phyloP scores from a whole-genome alignment of 2,888 invertebrate genomes.

The Scaptomyza parva region DNA sequence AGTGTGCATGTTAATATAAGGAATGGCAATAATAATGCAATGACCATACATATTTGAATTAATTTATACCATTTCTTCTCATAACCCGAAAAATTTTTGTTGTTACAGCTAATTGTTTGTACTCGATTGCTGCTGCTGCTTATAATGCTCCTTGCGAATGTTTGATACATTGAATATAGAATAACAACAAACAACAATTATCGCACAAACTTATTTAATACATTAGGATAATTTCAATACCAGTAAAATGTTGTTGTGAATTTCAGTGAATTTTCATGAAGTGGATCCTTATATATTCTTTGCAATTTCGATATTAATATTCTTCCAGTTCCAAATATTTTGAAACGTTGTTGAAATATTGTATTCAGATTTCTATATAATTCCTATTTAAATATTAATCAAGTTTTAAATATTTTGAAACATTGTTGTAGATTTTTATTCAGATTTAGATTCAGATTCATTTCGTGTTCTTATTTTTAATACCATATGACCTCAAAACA shows the following conservation, averaged over 20 bases:
- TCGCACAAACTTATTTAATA: constrained; percentile 9
- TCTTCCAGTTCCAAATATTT: background rate
- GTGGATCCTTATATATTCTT: too few relatives aligned
- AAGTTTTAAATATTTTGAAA: background rate
- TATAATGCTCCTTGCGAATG: background rate
- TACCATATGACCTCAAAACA: constrained; percentile 52
- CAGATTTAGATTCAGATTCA: constrained; percentile 37
- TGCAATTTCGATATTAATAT: constrained; percentile 2
- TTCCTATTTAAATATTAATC: background rate
- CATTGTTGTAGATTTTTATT: background rate
- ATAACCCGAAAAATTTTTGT: background rate
- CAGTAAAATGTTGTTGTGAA: too few relatives aligned
- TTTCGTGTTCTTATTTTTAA: constrained; percentile 58
- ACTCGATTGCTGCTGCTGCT: background rate
- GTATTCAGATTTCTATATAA: constrained; percentile 15
- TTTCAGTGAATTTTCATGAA: too few relatives aligned
- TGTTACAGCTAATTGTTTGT: constrained; percentile 2
- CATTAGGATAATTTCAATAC: constrained; percentile 12
- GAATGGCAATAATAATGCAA: constrained; percentile 53
- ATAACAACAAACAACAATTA: background rate
- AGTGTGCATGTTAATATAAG: constrained; percentile 30
- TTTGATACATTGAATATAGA: background rate
- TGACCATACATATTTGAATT: constrained; percentile 53
- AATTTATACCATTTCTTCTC: constrained; percentile 33
- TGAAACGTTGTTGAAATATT: background rate